Conservation (phyloP, 2,888 invertebrate species). For the Amiota mariae region DNA sequence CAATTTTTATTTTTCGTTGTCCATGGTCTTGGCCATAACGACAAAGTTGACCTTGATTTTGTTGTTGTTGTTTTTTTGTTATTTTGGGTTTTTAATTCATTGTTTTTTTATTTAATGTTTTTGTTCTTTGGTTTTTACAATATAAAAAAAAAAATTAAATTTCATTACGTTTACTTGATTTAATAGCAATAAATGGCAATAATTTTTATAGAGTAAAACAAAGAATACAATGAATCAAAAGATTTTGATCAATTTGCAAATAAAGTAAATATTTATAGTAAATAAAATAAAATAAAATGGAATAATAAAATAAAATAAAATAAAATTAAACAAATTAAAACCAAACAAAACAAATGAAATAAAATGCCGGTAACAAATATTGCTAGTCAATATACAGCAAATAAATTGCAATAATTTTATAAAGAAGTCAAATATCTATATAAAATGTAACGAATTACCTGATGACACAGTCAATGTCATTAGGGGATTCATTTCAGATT, state of each 20-base stretch:
- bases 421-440: no score
- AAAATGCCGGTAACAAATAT: neutral
- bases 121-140: neutral
- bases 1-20: neutral
- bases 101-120: no score
- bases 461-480: no score
- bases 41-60: constrained; percentile 25
- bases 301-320: no score
- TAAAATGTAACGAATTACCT: no score
- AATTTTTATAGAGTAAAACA: neutral
- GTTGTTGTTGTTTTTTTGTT: constrained; percentile 14
- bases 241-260: neutral
- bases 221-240: no score
- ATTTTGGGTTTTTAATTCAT: neutral
- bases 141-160: constrained; percentile 9
- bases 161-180: constrained; percentile 24
- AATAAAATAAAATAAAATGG: no score
- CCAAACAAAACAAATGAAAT: neutral
- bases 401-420: no score
- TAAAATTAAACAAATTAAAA: no score
- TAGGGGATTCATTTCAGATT: no score
- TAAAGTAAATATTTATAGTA: no score
- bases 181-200: constrained; percentile 14
- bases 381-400: neutral
- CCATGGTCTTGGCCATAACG: constrained; percentile 27